Percentiles rank a stretch among this genome's conserved stretches.
These are phyloP conservation scores for Epirrhoe alternata DNA, from an alignment of 2,888 invertebrate species.

Conservation along the genomic window DNA sequence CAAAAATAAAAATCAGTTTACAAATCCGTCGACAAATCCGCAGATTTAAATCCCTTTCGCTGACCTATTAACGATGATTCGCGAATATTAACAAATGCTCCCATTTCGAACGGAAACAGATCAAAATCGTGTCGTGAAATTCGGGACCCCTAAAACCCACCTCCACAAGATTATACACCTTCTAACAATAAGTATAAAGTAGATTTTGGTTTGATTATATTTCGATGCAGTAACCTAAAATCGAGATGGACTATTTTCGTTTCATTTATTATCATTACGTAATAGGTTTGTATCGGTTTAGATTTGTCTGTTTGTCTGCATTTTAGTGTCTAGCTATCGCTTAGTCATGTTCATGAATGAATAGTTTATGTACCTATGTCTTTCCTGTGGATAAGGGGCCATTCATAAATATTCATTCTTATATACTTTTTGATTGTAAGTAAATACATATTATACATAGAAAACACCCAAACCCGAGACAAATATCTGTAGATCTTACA, in stretches of 20 bases:
- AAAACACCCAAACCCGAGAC: too few relatives aligned
- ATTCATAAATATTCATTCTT: too few relatives aligned
- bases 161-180: not conserved
- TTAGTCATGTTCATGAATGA: not conserved
- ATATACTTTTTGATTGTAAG: too few relatives aligned
- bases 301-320: conserved; percentile 28
- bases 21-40: conserved; percentile 24
- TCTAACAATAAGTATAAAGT: not conserved
- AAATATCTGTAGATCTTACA: too few relatives aligned
- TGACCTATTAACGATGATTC: conserved; percentile 58
- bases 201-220: not conserved
- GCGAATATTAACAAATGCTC: conserved; percentile 66
- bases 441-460: too few relatives aligned
- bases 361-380: not conserved
- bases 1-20: too few relatives aligned
- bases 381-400: too few relatives aligned
- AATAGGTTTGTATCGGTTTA: conserved; percentile 36
- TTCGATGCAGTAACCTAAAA: conserved; percentile 24
- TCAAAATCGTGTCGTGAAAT: conserved; percentile 64
- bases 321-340: not conserved
- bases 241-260: conserved; percentile 26
- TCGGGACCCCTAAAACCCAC: conserved; percentile 41
- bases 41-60: conserved; percentile 14
- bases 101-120: conserved; percentile 61
- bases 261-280: conserved; percentile 29